A percentile compares a stretch with the other conserved stretches of the same genome.
phyloP scores from a whole-genome alignment of 2,113 vertebrate species.

The Coptodon rendalli region DNA sequence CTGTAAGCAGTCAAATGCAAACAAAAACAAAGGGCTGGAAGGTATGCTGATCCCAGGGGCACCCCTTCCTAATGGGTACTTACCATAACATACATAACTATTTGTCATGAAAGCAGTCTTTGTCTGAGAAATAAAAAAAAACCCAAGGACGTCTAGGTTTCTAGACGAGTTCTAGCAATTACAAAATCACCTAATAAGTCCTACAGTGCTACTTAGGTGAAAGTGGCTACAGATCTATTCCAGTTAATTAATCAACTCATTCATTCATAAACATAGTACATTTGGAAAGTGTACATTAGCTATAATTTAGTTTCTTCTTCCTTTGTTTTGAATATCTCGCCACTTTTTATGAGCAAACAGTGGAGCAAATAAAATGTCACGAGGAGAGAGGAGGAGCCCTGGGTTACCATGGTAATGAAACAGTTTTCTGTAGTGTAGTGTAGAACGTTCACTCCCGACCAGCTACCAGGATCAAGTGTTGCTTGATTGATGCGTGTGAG shows the following conservation, averaged over 20 bases:
- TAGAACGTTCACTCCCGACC: background rate
- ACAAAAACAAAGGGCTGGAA: background rate
- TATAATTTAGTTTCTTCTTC: background rate
- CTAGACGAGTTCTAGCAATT: background rate
- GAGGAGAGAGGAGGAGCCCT: background rate
- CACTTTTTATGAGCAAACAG: background rate
- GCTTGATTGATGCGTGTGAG: background rate
- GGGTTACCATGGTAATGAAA: background rate
- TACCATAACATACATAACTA: background rate
- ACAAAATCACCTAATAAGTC: background rate
- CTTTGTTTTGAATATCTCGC: background rate
- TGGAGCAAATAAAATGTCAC: background rate
- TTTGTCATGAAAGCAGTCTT: background rate
- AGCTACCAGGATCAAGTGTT: background rate
- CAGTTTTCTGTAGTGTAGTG: background rate
- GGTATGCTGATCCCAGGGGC: background rate
- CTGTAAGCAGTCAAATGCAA: background rate
- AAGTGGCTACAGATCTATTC: background rate
- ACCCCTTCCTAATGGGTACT: background rate
- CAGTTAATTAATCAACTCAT: background rate
- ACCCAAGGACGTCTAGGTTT: rapidly evolving
- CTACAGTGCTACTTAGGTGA: background rate
- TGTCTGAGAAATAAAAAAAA: background rate
- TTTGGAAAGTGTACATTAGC: background rate
- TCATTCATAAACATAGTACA: background rate